Percentiles rank a stretch among this genome's conserved stretches.
phyloP scores from a whole-genome alignment of 1,140 invertebrate genomes.

The Akabosia matsudoensis region DNA sequence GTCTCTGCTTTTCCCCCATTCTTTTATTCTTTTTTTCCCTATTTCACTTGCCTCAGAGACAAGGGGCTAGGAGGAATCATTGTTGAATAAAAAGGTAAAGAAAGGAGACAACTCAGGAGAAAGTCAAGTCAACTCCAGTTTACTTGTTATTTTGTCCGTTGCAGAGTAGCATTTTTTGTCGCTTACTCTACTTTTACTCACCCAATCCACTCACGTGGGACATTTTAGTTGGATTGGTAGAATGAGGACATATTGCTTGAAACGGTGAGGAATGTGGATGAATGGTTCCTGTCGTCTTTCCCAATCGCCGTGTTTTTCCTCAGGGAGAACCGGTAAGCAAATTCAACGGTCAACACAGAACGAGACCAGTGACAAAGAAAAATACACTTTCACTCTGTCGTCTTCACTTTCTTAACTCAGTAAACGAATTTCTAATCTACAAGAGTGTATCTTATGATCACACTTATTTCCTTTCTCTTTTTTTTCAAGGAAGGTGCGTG shows the following conservation, averaged over 20 bases:
- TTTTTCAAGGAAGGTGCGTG: neutral
- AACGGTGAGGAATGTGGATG: conserved; percentile 37
- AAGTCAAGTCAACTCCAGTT: conserved; percentile 34
- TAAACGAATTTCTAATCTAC: conserved; percentile 12
- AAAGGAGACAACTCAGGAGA: conserved; percentile 16
- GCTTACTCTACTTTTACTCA: neutral
- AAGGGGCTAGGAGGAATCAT: too few species aligned
- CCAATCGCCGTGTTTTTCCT: conserved; percentile 7
- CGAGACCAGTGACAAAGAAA: neutral
- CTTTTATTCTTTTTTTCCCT: neutral
- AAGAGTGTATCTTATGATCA: neutral
- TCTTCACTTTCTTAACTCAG: neutral
- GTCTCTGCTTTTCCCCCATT: neutral
- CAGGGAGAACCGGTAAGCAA: conserved; percentile 7
- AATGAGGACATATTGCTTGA: conserved; percentile 48
- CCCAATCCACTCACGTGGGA: conserved; percentile 44
- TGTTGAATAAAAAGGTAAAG: conserved; percentile 22
- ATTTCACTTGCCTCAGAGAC: too few species aligned
- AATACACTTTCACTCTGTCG: neutral
- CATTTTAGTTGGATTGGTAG: conserved; percentile 45
- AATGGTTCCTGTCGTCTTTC: conserved; percentile 7
- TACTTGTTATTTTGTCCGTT: too few species aligned
- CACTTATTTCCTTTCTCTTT: neutral
- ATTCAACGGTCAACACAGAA: neutral
- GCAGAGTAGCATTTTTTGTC: too few species aligned